These are phyloP conservation scores for Laterallus jamaicensis DNA, from an alignment of 2,113 vertebrate genomes.

Conservation along the genomic window DNA sequence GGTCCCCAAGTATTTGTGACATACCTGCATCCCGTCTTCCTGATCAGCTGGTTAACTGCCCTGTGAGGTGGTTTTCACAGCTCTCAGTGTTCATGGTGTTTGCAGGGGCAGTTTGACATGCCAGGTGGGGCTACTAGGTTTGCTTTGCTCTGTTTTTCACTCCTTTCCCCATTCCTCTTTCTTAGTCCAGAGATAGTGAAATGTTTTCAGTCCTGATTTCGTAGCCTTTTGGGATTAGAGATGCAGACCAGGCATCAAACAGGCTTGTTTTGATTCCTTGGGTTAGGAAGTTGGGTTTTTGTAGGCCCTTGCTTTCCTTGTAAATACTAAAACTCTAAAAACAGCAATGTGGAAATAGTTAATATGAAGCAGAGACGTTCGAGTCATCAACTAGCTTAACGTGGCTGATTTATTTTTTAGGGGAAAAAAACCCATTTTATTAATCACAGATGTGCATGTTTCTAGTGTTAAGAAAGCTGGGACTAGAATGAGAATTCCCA, in stretches of 20 bases:
- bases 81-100: neutral
- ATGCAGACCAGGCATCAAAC: neutral
- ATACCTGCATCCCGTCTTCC: neutral
- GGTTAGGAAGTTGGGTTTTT: neutral
- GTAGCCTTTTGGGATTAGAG: neutral
- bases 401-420: conserved; percentile 56
- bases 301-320: neutral
- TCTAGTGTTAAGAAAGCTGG: conserved; percentile 47
- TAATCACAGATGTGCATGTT: conserved; percentile 73
- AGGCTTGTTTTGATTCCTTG: neutral
- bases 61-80: neutral
- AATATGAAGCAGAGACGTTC: conserved; percentile 45
- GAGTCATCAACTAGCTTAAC: conserved; percentile 53
- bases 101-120: neutral
- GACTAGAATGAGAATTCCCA: conserved; percentile 37
- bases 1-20: fast-evolving
- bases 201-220: neutral
- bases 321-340: neutral
- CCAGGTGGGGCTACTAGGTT: neutral
- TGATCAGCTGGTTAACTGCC: neutral
- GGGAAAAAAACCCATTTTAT: conserved; percentile 23
- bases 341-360: conserved; percentile 35
- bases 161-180: neutral
- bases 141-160: neutral
- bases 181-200: neutral